Conservation (phyloP, 1,140 invertebrate genomes). For the Dreissena polymorpha region DNA sequence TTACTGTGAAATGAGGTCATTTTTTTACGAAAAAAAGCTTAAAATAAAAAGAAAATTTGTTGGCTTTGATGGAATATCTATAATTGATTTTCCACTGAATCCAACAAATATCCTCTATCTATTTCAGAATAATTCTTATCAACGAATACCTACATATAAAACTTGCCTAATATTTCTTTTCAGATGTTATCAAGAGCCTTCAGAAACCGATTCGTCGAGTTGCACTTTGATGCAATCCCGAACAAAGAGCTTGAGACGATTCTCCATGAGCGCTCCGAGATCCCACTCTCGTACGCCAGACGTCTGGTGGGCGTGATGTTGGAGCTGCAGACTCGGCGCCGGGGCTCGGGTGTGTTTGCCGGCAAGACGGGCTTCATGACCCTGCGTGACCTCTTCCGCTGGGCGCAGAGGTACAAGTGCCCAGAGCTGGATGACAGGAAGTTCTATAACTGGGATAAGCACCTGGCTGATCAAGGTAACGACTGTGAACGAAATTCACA, state of each 20-base stretch:
- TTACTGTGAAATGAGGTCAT: no score
- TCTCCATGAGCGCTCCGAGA: constrained; percentile 92
- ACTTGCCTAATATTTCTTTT: constrained; percentile 18
- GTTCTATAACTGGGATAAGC: constrained; percentile 97
- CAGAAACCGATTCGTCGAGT: constrained; percentile 97
- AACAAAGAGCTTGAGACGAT: constrained; percentile 93
- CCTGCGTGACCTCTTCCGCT: constrained; percentile 96
- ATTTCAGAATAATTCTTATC: no score
- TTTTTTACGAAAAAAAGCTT: no score
- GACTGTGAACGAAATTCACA: background rate
- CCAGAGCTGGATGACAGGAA: constrained; percentile 60
- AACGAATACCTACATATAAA: no score
- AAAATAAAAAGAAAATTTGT: no score
- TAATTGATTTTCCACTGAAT: no score
- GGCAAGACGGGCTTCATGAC: constrained; percentile 98
- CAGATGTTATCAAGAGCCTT: constrained; percentile 95
- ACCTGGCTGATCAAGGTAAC: constrained; percentile 95
- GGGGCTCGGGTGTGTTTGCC: constrained; percentile 92
- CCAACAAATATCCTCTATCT: no score
- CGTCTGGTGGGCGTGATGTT: constrained; percentile 96
- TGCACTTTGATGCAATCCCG: constrained; percentile 98
- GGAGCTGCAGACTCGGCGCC: constrained; percentile 90
- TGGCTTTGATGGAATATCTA: no score
- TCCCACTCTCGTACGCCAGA: constrained; percentile 93
- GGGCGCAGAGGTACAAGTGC: constrained; percentile 95